phyloP scores from a whole-genome alignment of 2,113 vertebrate species.

The human region DNA sequence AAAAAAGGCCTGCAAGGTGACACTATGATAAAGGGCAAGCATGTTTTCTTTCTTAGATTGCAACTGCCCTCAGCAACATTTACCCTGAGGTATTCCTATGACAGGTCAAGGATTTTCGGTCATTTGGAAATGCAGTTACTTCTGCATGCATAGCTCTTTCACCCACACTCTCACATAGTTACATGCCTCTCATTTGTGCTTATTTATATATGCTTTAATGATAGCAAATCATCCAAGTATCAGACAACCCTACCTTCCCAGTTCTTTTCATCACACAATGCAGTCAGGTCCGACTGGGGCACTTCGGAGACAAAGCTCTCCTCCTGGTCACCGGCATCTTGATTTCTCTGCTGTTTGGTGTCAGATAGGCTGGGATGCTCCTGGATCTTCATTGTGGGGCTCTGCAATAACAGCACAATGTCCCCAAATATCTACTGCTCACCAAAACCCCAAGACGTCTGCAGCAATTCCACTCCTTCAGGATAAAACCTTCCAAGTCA shows the following conservation, averaged over 20 bases:
- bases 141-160: not conserved
- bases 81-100: slow-evolving; percentile 18
- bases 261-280: slow-evolving; percentile 89
- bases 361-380: slow-evolving; percentile 90
- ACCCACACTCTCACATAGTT: not conserved
- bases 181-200: not conserved
- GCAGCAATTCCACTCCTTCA: slow-evolving; percentile 80
- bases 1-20: slow-evolving; percentile 4
- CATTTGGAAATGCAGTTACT: not conserved
- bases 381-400: slow-evolving; percentile 95
- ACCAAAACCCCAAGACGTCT: not conserved
- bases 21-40: not conserved
- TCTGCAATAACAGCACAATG: slow-evolving; percentile 85
- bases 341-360: slow-evolving; percentile 84
- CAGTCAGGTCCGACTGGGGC: slow-evolving; percentile 92
- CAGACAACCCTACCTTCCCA: slow-evolving; percentile 91
- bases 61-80: not conserved
- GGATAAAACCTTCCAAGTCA: slow-evolving; percentile 69
- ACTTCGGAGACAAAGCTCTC: slow-evolving; percentile 86
- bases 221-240: not conserved
- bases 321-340: slow-evolving; percentile 85
- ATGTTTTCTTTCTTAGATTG: not conserved
- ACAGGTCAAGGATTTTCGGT: not conserved
- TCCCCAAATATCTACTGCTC: slow-evolving; percentile 55
- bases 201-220: not conserved